phyloP scores from a whole-genome alignment of 2,888 invertebrate genomes.

The Trypoxylon attenuatum region DNA sequence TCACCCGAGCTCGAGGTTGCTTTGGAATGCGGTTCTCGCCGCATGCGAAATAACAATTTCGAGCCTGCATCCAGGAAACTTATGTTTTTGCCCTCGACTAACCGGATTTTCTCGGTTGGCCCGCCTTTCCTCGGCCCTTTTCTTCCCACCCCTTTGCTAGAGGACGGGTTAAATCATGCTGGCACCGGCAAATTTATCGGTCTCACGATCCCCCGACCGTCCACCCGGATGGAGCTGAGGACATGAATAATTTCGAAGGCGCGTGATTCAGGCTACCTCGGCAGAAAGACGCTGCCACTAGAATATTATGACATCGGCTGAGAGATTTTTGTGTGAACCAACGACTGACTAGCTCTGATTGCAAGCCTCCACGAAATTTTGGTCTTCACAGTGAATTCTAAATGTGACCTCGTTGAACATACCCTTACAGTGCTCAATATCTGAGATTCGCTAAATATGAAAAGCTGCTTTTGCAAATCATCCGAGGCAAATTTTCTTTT shows the following conservation, averaged over 20 bases:
- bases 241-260: slow-evolving; percentile 56
- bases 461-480: no score
- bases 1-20: slow-evolving; percentile 44
- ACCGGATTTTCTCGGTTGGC: slow-evolving; percentile 4
- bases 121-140: not conserved
- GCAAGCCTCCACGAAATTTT: no score
- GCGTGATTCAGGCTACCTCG: slow-evolving; percentile 37
- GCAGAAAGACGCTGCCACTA: not conserved
- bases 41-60: slow-evolving; percentile 62
- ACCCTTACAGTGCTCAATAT: no score
- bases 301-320: no score
- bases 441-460: no score
- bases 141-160: slow-evolving; percentile 19
- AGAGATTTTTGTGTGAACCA: no score
- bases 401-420: no score
- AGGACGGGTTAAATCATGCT: slow-evolving; percentile 59
- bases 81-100: slow-evolving; percentile 9
- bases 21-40: slow-evolving; percentile 47
- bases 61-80: slow-evolving; percentile 22
- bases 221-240: slow-evolving; percentile 44
- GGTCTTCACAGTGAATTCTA: no score
- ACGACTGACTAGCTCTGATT: no score
- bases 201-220: slow-evolving; percentile 41
- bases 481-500: no score
- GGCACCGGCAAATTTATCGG: slow-evolving; percentile 59